Evolutionary conservation across 2,113 vertebrate genomes (phyloP), one percentile per base, ranked within the genome.

Genomic region (Mesocricetus auratus): DNA sequence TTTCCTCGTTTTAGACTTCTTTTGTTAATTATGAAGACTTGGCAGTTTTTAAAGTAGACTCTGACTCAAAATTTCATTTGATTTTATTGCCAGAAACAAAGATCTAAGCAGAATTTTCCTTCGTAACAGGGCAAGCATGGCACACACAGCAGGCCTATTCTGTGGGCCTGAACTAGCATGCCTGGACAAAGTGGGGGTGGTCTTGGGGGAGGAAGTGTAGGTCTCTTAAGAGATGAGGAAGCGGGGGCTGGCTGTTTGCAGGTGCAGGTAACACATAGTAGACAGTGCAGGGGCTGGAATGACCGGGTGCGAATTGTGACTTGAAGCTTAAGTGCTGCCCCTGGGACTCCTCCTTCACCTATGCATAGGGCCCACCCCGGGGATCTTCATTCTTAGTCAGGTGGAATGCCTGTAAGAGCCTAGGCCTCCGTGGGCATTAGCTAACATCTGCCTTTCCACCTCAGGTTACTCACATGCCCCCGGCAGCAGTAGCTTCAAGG

Each of bases 21-120:
- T 90, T 89, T 89, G 96, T 94, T 90, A 60, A 90, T 97, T 81
- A 74, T 68, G 66, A 97, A 95, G 53, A 86, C 69, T 86, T 73
- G 50, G 31, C 62, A 56, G 79, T 81, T 93, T 97, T 62, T 39
- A 95, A 92, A 87, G 33, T 75, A 73, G 74, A 50, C 85, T 86
- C 66, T 79, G 73, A 71, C 79, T 94, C 96, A 56, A 78, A 90
- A 56, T 93, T 89, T 93, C n/a, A 53, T 83, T 93, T 89, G 87
- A 90, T 92, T 87, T 96, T 92, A 75, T 53, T 47, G 36, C 93
- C 75, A 96, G 94, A 87, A 96, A 81, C 85, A 77, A 92, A 29
- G 47, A 71, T 36, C 60, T 50, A 74, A 83, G 50, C n/a, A 81
- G 42, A 53, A 16, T 50, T 92, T 93, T 74, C 62, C 74, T 90